Evolutionary conservation across 2,113 vertebrate species (phyloP).

Genomic region (Xyrauchen texanus): DNA sequence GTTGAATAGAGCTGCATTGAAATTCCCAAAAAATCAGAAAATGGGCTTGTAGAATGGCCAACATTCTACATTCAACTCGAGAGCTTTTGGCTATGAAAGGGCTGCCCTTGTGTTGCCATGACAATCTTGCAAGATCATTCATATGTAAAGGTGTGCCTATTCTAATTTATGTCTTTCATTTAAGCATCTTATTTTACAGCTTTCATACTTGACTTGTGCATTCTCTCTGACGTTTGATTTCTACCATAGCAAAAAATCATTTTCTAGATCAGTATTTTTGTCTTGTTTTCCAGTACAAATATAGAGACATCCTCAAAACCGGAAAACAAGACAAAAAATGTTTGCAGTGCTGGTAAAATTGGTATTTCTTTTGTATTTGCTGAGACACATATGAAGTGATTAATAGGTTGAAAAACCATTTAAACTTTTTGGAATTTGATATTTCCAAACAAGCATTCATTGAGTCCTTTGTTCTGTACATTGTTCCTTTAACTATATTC

Average conservation of each 20-base stretch:
- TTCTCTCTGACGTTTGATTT: too few relatives aligned
- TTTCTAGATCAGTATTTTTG: too few relatives aligned
- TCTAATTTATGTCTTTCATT: constrained; percentile 63
- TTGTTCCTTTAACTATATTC: not conserved
- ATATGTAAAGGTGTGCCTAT: constrained; percentile 85
- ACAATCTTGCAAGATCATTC: constrained; percentile 85
- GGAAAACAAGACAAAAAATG: too few relatives aligned
- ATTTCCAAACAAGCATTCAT: not conserved
- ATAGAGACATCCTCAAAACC: too few relatives aligned
- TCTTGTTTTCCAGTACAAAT: too few relatives aligned
- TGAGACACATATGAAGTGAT: not conserved
- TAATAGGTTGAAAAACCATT: not conserved
- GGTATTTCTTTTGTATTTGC: too few relatives aligned
- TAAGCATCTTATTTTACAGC: not conserved
- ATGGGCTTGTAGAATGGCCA: not conserved
- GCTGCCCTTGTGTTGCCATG: constrained; percentile 79
- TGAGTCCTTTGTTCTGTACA: not conserved
- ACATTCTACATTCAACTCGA: not conserved
- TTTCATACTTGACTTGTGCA: too few relatives aligned
- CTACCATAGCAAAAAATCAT: too few relatives aligned
- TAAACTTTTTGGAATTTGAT: not conserved
- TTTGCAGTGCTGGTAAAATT: too few relatives aligned
- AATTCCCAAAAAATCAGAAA: not conserved
- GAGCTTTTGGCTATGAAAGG: constrained; percentile 30
- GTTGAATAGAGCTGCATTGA: not conserved